Conservation (phyloP, 92 coral and sea anemone genomes). For the Umimayanthus chanpuru region DNA sequence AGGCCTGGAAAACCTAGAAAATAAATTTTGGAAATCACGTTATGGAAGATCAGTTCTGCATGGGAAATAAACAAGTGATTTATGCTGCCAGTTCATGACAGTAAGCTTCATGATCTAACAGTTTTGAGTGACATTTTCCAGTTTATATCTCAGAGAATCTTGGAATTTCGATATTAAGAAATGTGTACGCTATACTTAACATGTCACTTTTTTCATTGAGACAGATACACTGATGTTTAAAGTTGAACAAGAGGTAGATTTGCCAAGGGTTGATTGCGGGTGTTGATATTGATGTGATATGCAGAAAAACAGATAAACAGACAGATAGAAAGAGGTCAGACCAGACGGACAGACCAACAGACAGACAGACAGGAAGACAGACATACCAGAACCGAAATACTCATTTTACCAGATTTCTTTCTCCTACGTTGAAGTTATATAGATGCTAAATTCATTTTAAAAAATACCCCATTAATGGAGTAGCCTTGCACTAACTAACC, state of each 20-base stretch:
- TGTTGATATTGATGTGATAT: neutral
- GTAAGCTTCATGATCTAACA: no score
- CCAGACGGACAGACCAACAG: neutral
- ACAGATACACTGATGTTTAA: no score
- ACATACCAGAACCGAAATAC: neutral
- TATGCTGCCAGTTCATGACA: neutral
- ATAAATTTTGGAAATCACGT: neutral
- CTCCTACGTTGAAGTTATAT: neutral
- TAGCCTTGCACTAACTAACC: neutral
- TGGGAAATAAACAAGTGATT: neutral
- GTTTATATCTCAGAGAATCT: no score
- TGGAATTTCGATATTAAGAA: no score
- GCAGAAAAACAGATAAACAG: neutral
- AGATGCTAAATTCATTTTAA: neutral
- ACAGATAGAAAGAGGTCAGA: no score
- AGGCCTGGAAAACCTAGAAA: no score
- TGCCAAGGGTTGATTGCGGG: neutral
- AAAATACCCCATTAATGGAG: neutral
- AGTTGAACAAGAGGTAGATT: neutral
- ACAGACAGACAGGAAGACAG: neutral
- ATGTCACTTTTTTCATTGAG: neutral
- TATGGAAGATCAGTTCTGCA: neutral
- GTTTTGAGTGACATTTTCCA: neutral
- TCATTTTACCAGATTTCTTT: neutral
- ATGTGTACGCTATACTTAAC: no score